Base-by-base conservation (phyloP, 2,113 vertebrate genomes). In the Lontra canadensis region DNA sequence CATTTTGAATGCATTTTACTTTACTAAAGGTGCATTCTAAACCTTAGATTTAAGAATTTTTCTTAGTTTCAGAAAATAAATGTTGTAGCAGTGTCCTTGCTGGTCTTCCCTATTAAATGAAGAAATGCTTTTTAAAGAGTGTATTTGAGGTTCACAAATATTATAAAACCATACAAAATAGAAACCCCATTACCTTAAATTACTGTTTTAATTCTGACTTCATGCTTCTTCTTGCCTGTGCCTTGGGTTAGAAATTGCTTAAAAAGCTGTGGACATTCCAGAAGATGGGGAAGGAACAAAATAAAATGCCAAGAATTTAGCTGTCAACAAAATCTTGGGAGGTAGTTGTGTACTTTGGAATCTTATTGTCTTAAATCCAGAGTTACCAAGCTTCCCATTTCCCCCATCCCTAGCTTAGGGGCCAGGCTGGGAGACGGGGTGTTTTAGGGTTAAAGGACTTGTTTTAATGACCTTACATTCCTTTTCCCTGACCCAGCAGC, bases 291-390 rank as follows among this genome's bases (percentile, higher is more conserved):
- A 95, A 96, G n/a, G 47, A 97, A 84, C 76, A 83, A 96, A 95
- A 97, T 42, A 57, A 96, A 97, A 98, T 97, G 92, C 93, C 26
- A 82, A 65, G 80, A 94, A 95, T 98, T 95, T 96, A 23, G 69
- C 73, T 94, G 69, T 96, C 65, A 84, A 93, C 96, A 76, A 65
- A 81, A 49, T 89, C 25, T 59, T 52, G 49, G 39, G 88, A 95
- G 94, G 31, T n/a, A 76, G 17, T 76, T 59, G 14, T 89, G 88
- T 93, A 86, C 96, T 71, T 42, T 88, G 79, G 71, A 26, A 18
- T 96, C 93, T 85, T 36, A 17, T 0, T 49, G 36, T 59, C n/a
- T 18, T 34, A 13, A 14, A 23, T 47, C 3, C 25, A 12, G 69
- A 87, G 52, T 71, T 23, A 44, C 36, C 6, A 20, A 23, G 85